Evolutionary conservation across 2,113 vertebrate species (phyloP).

Genomic region (Gallinago paraguaiae): DNA sequence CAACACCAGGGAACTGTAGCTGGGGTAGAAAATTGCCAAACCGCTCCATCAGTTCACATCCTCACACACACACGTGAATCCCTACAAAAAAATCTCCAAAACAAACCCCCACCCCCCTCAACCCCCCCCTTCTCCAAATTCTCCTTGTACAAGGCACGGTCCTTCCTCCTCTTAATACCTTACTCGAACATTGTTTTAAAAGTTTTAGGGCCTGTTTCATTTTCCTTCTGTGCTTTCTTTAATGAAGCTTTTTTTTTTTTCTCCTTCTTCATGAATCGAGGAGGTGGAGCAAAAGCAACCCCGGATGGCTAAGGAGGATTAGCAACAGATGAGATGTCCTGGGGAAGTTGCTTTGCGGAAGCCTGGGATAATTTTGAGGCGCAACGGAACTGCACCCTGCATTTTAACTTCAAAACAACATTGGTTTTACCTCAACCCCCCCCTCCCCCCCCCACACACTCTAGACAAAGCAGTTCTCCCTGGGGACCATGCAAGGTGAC

Average conservation of each 20-base stretch:
- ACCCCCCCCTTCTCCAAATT: neutral
- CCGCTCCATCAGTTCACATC: neutral
- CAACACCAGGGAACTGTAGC: neutral
- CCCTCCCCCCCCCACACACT: too few relatives aligned
- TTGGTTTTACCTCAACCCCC: neutral
- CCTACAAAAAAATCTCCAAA: neutral
- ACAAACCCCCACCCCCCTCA: neutral
- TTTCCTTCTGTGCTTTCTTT: neutral
- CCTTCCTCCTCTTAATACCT: neutral
- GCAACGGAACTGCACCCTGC: neutral
- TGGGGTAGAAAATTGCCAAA: slow-evolving; percentile 7
- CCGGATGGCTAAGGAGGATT: slow-evolving; percentile 7
- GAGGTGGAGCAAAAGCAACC: slow-evolving; percentile 12
- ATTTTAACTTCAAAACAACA: neutral
- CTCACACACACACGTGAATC: neutral
- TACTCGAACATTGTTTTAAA: neutral
- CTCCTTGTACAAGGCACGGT: neutral
- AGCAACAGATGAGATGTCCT: slow-evolving; percentile 40
- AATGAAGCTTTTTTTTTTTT: neutral
- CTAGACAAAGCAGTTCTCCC: neutral
- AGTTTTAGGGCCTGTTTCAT: slow-evolving; percentile 35
- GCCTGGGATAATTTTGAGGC: neutral
- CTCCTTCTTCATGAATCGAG: neutral
- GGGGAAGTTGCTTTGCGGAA: neutral
- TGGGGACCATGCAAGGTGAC: neutral